Base-by-base conservation (phyloP, 2,888 invertebrate species). In the Erebia aethiops region DNA sequence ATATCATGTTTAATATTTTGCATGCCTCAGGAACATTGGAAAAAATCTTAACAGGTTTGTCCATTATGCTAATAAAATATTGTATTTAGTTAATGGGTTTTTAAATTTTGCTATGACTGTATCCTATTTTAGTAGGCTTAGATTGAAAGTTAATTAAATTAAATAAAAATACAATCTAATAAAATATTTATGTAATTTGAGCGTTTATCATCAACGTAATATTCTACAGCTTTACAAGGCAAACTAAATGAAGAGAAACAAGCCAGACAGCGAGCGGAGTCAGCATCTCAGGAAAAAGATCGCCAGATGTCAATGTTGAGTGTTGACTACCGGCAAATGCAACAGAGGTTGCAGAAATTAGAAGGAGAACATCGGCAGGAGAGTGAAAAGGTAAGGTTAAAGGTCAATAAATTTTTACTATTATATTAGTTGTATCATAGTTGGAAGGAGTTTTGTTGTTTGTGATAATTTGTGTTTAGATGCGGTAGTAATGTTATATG, bases 261-360 rank as follows among this genome's bases (percentile, higher is more conserved):
- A 68, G 96, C 96, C 5, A 94, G 98, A 64, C 98, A 98, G 84
- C 96, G 97, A 78, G 96, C 98, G 0, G 99, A 99, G 85, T 94
- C 97, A 62, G 95, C 96, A 73, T 96, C 96, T 16, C 98, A 99
- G 89, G 98, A 98, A 86, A 97, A 98, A 81, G 99, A 99, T 86
- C 95, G 99, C 0, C 98, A 98, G 88, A 97, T 98, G 85, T 98
- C 98, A 13, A 98, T 98, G 97, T 94, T 99, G 49, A 97, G 97
- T 21, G 98, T 99, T 2, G 99, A 99, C 90, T 97, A 98, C 86
- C 94, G 98, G n/a, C 98, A 98, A 92, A 97, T 98, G 82, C 98
- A 98, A 84, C 97, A 98, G 84, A 95, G 98, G 71, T 89, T 98
- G 75, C 97, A 98, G 84, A 98, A 98, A 84, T 90, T 98, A 10